Base-by-base conservation (phyloP, 1,140 invertebrate species). In the Hesperophylax magnus region DNA sequence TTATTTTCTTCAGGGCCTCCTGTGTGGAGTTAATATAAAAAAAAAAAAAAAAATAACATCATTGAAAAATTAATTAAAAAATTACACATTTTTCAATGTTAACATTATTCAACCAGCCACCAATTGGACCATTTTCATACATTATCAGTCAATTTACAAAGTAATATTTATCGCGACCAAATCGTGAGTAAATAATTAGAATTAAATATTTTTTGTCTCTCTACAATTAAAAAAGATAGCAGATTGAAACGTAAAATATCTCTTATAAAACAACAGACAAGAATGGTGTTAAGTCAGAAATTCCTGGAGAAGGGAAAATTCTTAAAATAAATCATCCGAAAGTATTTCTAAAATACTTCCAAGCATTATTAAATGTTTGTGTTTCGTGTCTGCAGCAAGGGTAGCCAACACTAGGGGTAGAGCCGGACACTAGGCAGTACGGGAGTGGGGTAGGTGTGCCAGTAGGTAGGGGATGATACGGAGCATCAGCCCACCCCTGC, bases 301-400 rank as follows among this genome's bases (percentile, higher is more conserved):
- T 20, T 76, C n/a, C 24, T 52, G 14, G 72, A 56, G 20, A 76
- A 27, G 34, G 22, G 27, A 58, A 58, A 76, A 76, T 56, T 76
- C 34, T 76, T 60, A 39, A 54, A n/a, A 34, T 58, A 78, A 53
- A 69, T 39, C 77, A 65, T 58, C 54, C 58, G 47, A 78, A 56
- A 22, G 34, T 31, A 78, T 52, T 78, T 79, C 63, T 47, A 39
- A 81, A 81, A 81, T 77, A 77, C 69, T 77, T 77, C 54, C 53
- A 39, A 34, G 69, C 74, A 77, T 81, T 81, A 81, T 81, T 81
- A 81, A 81, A 81, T 60, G 79, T 60, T 58, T 22, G 47, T 53
- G 39, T 47, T 65, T 58, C 20, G 78, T 34, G 63, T 27, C 63
- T 67, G 52, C 69, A 72, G 69, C 5, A 14, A 72, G 47, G 69